phyloP scores from a whole-genome alignment of 2,888 invertebrate genomes.

The Oxycera nigricornis region DNA sequence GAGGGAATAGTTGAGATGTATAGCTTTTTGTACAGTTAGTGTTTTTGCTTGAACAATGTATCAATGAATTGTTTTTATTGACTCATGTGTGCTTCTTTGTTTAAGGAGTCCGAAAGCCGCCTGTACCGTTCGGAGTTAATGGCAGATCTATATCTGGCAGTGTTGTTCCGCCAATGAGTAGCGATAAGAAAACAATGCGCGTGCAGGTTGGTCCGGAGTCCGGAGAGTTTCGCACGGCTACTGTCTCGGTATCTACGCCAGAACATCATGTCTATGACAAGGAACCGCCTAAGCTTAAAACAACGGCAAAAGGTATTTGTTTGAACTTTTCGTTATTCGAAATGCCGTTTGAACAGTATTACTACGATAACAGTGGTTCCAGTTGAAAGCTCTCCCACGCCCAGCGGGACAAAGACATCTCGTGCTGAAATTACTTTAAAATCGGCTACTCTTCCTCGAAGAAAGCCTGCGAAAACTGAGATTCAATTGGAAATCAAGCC shows the following conservation, averaged over 20 bases:
- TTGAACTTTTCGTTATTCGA: neutral
- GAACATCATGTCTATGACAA: slow-evolving; percentile 52
- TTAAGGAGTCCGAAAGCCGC: slow-evolving; percentile 67
- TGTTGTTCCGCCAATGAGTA: slow-evolving; percentile 54
- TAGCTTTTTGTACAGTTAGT: too few relatives aligned
- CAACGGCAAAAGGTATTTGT: slow-evolving; percentile 45
- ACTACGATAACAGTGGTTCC: neutral
- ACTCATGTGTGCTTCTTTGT: slow-evolving; percentile 52
- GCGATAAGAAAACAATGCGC: slow-evolving; percentile 44
- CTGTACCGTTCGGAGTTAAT: slow-evolving; percentile 68
- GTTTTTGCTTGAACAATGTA: neutral
- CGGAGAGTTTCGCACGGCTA: slow-evolving; percentile 57
- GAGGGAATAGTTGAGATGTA: too few relatives aligned
- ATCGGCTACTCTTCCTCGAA: slow-evolving; percentile 71
- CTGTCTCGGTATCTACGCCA: slow-evolving; percentile 59
- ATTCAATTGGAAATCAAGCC: slow-evolving; percentile 67
- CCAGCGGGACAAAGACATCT: slow-evolving; percentile 64
- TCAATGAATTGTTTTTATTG: slow-evolving; percentile 8
- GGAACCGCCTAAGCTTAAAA: slow-evolving; percentile 44
- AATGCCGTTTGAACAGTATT: neutral
- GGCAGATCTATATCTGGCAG: slow-evolving; percentile 68
- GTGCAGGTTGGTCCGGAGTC: slow-evolving; percentile 57
- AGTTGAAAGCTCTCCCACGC: slow-evolving; percentile 32
- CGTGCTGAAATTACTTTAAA: slow-evolving; percentile 72
- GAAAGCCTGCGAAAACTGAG: slow-evolving; percentile 71